Base-by-base conservation (phyloP, 2,797 vertebrate species). In the Lagorchestes hirsutus region DNA sequence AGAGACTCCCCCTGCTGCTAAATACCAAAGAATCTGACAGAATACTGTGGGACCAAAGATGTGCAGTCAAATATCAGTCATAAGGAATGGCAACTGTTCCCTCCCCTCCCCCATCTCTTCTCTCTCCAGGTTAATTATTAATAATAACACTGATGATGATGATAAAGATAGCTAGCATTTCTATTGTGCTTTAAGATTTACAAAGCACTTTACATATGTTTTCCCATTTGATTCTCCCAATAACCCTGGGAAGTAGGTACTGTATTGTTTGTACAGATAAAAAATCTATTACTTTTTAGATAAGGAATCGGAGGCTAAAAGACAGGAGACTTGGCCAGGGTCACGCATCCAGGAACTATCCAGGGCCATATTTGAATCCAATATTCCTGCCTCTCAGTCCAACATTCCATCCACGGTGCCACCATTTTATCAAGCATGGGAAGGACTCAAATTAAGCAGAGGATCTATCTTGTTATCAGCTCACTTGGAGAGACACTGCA, bases 1-100 rank as follows among this genome's bases (percentile, higher is more conserved):
- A 90, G 24, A 9, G 27, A 94, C 94, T 46, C 13, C 90, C 90
- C 74, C 92, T 91, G 59, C 52, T 95, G 93, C 95, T 90, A 62
- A 31, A 91, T 90, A 55, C 4, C 67, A 93, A 8, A 55, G 59
- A 46, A 22, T 27, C 4, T 94, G 58, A 97, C 0, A 59, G 40
- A 57, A 94, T 40, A 31, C 13, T 54, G 0, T 2, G 93, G 54
- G 92, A 5, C 4, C 29, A 57, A 62, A 12, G 40, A 22, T 8
- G 34, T 14, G 2, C 67, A 91, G 16, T n/a, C 54, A 16, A 13
- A 10, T 52, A 55, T 14, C 31, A 93, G 58, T 59, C 50, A 92
- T 87, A 55, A 40, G n/a, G 18, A 74, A 74, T 8, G 18, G 1
- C 11, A 87, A 87, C 74, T 27, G 24, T 11, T 46, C 22, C 74